Conservation (phyloP, 2,797 vertebrate species). For the Schizopygopsis malacanthus region DNA sequence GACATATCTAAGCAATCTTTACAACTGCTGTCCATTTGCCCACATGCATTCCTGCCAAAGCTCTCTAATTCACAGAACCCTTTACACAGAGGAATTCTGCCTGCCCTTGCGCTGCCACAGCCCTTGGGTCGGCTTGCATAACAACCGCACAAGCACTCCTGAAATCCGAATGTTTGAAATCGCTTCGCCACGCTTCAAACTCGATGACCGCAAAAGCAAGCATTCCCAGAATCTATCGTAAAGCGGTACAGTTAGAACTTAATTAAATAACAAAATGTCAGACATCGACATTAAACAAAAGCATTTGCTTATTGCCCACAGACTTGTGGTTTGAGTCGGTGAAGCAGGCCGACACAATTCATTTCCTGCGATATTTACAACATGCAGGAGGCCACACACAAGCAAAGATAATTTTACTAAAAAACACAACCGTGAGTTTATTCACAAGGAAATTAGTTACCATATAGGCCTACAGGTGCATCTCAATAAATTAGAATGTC, state of each 20-base stretch:
- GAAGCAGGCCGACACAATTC: conserved; percentile 31
- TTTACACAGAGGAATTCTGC: conserved; percentile 76
- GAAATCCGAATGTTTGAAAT: conserved; percentile 46
- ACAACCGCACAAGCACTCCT: conserved; percentile 51
- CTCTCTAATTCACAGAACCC: conserved; percentile 75
- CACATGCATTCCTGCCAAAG: conserved; percentile 77
- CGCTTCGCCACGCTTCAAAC: conserved; percentile 45
- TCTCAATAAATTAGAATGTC: no score
- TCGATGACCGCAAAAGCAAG: conserved; percentile 42
- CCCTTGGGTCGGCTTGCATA: conserved; percentile 69
- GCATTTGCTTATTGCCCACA: conserved; percentile 49
- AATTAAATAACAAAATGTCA: conserved; percentile 58
- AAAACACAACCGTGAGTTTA: conserved; percentile 40
- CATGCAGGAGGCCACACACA: conserved; percentile 55
- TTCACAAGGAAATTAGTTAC: conserved; percentile 36
- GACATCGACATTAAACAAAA: conserved; percentile 41
- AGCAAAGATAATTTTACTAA: conserved; percentile 42
- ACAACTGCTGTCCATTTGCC: conserved; percentile 80
- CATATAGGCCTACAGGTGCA: no score
- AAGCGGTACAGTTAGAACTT: conserved; percentile 53
- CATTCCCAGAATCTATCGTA: conserved; percentile 52
- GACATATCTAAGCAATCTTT: conserved; percentile 79
- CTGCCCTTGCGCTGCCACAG: conserved; percentile 70
- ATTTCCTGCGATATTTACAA: conserved; percentile 59
- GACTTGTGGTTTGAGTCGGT: conserved; percentile 50